Evolutionary conservation across 2,888 invertebrate species (phyloP).

Genomic region (Sphecodes monilicornis): DNA sequence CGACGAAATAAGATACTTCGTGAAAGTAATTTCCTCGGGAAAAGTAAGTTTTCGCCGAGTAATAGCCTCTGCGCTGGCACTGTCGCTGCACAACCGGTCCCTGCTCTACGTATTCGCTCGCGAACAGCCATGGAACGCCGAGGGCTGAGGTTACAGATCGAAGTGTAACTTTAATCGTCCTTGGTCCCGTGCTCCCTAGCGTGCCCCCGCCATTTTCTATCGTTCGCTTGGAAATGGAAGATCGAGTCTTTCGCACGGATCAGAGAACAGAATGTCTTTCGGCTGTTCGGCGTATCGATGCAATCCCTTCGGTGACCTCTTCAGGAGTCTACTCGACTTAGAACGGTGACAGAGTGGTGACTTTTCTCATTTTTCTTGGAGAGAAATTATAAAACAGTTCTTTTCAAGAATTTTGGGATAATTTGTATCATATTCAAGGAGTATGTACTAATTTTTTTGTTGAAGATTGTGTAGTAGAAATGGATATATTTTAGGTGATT

Average conservation of each 20-base stretch:
- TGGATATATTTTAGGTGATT: background rate
- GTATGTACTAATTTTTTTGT: background rate
- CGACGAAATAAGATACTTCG: conserved; percentile 78
- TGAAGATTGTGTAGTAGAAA: background rate
- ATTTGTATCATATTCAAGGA: background rate
- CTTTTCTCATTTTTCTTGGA: background rate
- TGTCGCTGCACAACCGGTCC: conserved; percentile 39
- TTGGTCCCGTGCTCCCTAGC: background rate
- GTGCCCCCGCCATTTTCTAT: conserved; percentile 7
- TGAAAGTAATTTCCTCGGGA: conserved; percentile 75
- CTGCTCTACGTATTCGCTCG: conserved; percentile 32
- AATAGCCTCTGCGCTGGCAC: conserved; percentile 69
- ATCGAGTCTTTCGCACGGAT: background rate
- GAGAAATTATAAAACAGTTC: background rate
- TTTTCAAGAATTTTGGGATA: background rate
- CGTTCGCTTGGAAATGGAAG: background rate
- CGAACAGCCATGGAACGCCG: conserved; percentile 23
- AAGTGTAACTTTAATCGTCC: conserved; percentile 69
- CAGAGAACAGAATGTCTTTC: background rate
- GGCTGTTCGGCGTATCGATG: background rate
- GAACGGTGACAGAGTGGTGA: background rate
- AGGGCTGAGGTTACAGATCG: conserved; percentile 55
- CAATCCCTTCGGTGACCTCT: background rate
- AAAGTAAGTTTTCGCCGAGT: conserved; percentile 77
- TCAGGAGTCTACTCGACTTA: background rate